Evolutionary conservation across 2,113 vertebrate species (phyloP), one percentile per base, ranked within the genome.

Genomic region (Lipophrys pholis): DNA sequence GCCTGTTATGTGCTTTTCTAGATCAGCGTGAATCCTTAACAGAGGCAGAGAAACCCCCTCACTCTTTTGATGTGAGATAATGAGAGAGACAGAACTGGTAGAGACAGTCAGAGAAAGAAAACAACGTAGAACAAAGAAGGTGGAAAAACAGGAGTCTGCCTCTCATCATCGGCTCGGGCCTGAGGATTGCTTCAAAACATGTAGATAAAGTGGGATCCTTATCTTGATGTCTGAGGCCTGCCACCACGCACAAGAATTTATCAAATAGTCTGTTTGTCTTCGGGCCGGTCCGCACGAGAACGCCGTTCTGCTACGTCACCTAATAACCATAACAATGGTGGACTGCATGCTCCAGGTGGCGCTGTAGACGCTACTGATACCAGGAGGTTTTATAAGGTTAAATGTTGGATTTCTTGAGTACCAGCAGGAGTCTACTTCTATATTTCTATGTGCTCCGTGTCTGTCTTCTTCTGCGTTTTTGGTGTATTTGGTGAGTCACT

Each of bases 31-130:
- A 49, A 54, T 16, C 65, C n/a, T 56, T 71, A 82, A 87, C 30
- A 60, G 61, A 73, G 17, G 51, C 49, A 77, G 48, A 78, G 60
- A 68, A 64, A 30, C 38, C 55, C 62, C 30, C 43, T 65, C 5
- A 58, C 48, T 83, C 69, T 81, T 76, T 84, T 75, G 52, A 71
- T 82, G n/a, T 69, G 65, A 73, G 49, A 71, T 50, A 57, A 70
- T 58, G 52, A 71, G 46, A 64, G 48, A 78, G 48, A 69, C n/a
- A 21, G 38, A 41, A 80, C 53, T 49, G 56, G 39, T 42, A 6
- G 0, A 42, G 63, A 80, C 38, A 62, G 11, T 12, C 0, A 48
- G 14, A 61, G 41, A 75, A 64, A 70, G 7, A 66, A 63, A 61
- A 55, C 6, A 45, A 56, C 0, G 0, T 39, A 30, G 48, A 68